Conservation (phyloP, 2,888 invertebrate genomes). For the Clostera curtula region DNA sequence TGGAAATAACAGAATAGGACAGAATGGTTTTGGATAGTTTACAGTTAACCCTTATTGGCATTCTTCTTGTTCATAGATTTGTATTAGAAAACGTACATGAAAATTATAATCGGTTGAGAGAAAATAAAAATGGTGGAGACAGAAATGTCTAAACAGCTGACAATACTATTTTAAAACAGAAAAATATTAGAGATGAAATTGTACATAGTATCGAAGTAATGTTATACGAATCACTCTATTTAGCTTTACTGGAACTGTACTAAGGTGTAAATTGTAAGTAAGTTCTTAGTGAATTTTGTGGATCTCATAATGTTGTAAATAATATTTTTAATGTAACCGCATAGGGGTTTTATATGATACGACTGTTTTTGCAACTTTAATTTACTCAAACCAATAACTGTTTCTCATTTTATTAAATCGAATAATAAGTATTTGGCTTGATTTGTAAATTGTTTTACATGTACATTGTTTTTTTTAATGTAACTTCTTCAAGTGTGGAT, state of each 20-base stretch:
- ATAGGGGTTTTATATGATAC: constrained; percentile 21
- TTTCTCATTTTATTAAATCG: background rate
- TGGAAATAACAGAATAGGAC: constrained; percentile 2
- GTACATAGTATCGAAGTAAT: constrained; percentile 48
- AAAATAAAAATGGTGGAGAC: constrained; percentile 43
- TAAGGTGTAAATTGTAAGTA: constrained; percentile 64
- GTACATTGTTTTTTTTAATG: too few species aligned
- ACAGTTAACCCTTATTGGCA: constrained; percentile 23
- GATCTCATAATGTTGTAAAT: constrained; percentile 50
- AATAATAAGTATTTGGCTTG: too few species aligned
- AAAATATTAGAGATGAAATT: constrained; percentile 44
- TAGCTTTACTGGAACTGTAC: constrained; percentile 46
- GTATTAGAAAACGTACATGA: constrained; percentile 28
- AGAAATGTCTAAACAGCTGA: constrained; percentile 67
- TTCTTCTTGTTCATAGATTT: constrained; percentile 28
- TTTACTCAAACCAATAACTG: background rate
- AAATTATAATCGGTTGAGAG: constrained; percentile 29
- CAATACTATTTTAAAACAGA: constrained; percentile 69
- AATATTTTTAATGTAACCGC: constrained; percentile 26
- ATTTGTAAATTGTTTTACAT: too few species aligned
- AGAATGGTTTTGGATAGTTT: constrained; percentile 15
- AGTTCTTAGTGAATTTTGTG: constrained; percentile 39
- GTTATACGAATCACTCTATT: constrained; percentile 66
- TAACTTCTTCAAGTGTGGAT: too few species aligned
- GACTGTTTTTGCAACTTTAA: background rate